Evolutionary conservation across 2,113 vertebrate genomes (phyloP).

Genomic region (Heterocephalus glaber): DNA sequence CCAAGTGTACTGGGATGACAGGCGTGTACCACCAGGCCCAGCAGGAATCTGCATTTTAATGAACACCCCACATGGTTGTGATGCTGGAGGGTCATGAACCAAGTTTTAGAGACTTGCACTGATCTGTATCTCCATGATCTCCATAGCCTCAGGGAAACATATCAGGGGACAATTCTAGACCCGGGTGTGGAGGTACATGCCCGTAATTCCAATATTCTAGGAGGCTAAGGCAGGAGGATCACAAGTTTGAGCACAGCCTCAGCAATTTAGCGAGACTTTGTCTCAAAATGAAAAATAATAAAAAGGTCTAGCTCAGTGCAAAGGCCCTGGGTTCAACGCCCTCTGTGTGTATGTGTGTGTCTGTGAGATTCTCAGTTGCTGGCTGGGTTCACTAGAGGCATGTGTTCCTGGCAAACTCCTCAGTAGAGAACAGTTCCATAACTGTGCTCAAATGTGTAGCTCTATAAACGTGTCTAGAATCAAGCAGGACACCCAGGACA

Average conservation of each 20-base stretch:
- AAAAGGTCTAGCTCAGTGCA: neutral
- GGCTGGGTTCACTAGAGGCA: neutral
- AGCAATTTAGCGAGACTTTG: neutral
- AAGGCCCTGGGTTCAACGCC: neutral
- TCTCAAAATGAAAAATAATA: neutral
- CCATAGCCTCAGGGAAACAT: neutral
- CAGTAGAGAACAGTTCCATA: neutral
- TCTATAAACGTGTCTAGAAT: neutral
- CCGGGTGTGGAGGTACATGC: neutral
- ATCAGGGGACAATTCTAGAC: neutral
- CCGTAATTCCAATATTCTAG: neutral
- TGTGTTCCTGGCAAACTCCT: neutral
- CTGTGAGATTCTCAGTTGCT: neutral
- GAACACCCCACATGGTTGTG: neutral
- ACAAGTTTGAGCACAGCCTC: neutral
- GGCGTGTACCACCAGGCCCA: neutral
- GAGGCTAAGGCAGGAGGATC: neutral
- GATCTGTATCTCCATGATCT: neutral
- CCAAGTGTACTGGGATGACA: neutral
- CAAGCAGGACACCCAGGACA: constrained; percentile 15
- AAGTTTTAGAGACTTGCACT: neutral
- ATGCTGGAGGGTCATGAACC: neutral
- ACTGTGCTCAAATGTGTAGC: neutral
- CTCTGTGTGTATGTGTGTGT: neutral
- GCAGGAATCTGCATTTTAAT: neutral